Conservation (phyloP, 1,140 invertebrate species). For the Pseudobourletiella spinata region DNA sequence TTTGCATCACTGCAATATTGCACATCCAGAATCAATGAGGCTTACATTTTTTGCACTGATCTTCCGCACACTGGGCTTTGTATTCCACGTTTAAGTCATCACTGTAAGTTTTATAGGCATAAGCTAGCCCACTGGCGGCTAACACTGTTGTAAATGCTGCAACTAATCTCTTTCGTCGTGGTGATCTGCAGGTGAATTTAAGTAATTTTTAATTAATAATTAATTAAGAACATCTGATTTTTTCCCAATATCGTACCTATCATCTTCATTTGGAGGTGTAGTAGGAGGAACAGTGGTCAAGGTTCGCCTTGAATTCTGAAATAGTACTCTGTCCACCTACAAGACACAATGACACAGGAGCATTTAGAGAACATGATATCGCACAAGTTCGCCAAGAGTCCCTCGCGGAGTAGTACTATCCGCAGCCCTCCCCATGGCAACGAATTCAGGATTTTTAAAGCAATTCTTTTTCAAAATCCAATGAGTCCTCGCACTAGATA, state of each 20-base stretch:
- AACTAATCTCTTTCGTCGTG: background rate
- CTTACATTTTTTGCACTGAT: constrained; percentile 19
- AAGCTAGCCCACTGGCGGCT: constrained; percentile 4
- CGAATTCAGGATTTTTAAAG: no score
- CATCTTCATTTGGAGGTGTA: constrained; percentile 3
- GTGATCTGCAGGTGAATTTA: constrained; percentile 1
- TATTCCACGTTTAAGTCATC: constrained; percentile 2
- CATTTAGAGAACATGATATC: no score
- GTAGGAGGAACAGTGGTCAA: background rate
- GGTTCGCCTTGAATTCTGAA: background rate
- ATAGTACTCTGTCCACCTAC: background rate
- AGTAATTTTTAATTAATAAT: background rate
- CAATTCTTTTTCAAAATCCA: no score
- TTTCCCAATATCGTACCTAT: background rate
- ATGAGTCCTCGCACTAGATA: no score
- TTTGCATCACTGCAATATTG: no score
- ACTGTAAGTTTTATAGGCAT: background rate
- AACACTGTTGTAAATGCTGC: constrained; percentile 2
- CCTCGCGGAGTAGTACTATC: no score
- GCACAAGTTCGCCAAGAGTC: no score
- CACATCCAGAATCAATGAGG: no score
- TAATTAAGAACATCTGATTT: no score
- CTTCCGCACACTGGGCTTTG: constrained; percentile 13
- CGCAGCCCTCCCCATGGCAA: no score
- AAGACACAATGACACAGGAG: no score